Evolutionary conservation across 2,113 vertebrate genomes (phyloP), one percentile per base, ranked within the genome.

Genomic region (Python bivittatus): DNA sequence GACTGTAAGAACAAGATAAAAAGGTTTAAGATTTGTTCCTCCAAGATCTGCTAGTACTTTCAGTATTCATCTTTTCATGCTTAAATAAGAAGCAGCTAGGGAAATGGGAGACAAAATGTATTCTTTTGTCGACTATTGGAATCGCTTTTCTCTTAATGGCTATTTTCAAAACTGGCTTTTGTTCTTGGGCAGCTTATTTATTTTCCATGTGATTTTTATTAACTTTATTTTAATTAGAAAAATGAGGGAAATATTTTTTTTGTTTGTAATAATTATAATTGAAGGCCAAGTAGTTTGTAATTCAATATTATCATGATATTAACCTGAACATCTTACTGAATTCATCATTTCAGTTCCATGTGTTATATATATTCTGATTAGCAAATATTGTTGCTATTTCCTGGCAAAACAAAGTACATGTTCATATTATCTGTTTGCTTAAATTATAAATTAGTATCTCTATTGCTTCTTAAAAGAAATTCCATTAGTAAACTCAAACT

Each of bases 401-500:
- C 92, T 93, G 91, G 86, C 48, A 88, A 61, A 87, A 92, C 56
- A 84, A 92, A 90, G 3, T 72, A 91, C 94, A 95, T 58, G 0
- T 91, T 95, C 9, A 8, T 90, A 91, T 44, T 87, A 42, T n/a
- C 94, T 94, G 92, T 38, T 83, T 95, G 27, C 33, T 90, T 27
- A 91, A 86, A 89, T 38, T 95, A 86, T 54, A 91, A 91, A 93
- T 4, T 0, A 42, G 83, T 79, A 84, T 58, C 38, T 84, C 94
- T 57, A 42, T 92, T 91, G 64, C 90, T 92, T 57, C 93, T 96
- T 92, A 92, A 94, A 91, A 48, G 44, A 84, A 52, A n/a, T 92
- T 23, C 4, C 25, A 92, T 95, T 95, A 79, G 79, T 79, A 54
- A 38, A 10, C 83, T 95, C 93, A 92, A 90, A 94, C 93, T 95